Percentiles rank a stretch among this genome's conserved stretches.
Conservation (phyloP, 2,888 invertebrate species). For the Chloromyia formosa region DNA sequence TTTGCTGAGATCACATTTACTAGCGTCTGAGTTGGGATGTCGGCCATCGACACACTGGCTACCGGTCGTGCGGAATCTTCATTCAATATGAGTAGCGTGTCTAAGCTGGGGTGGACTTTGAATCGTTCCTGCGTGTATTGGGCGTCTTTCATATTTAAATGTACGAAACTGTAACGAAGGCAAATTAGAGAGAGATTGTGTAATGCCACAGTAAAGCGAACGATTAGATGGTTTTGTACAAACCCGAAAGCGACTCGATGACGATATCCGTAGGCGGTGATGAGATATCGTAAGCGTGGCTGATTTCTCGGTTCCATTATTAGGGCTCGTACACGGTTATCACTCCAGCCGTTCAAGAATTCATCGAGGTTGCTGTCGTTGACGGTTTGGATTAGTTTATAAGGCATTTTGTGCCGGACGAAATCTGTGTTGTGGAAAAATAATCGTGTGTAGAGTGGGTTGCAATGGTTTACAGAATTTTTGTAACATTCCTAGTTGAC, state of each 20-base stretch:
- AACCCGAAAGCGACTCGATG: conserved; percentile 89
- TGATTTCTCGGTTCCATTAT: conserved; percentile 83
- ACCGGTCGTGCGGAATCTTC: conserved; percentile 83
- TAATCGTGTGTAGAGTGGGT: too few relatives aligned
- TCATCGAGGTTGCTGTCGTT: conserved; percentile 76
- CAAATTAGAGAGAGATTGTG: neutral
- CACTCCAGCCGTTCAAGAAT: conserved; percentile 88
- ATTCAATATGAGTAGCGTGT: conserved; percentile 88
- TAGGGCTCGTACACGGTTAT: conserved; percentile 89
- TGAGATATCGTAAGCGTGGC: conserved; percentile 84
- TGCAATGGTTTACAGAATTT: too few relatives aligned
- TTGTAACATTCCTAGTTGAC: too few relatives aligned
- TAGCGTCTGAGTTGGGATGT: conserved; percentile 87
- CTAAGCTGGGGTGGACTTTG: conserved; percentile 77
- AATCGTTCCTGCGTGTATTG: conserved; percentile 73
- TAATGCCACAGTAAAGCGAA: too few relatives aligned
- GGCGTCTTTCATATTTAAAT: conserved; percentile 70
- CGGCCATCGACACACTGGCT: conserved; percentile 87
- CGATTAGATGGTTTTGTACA: too few relatives aligned
- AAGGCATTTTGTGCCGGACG: conserved; percentile 86
- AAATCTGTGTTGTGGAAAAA: conserved; percentile 69
- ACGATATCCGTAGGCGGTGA: conserved; percentile 87
- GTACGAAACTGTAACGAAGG: conserved; percentile 69
- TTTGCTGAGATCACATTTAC: conserved; percentile 89
- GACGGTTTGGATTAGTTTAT: conserved; percentile 77